Conservation (phyloP, 2,888 invertebrate genomes). For the Thera britannica region DNA sequence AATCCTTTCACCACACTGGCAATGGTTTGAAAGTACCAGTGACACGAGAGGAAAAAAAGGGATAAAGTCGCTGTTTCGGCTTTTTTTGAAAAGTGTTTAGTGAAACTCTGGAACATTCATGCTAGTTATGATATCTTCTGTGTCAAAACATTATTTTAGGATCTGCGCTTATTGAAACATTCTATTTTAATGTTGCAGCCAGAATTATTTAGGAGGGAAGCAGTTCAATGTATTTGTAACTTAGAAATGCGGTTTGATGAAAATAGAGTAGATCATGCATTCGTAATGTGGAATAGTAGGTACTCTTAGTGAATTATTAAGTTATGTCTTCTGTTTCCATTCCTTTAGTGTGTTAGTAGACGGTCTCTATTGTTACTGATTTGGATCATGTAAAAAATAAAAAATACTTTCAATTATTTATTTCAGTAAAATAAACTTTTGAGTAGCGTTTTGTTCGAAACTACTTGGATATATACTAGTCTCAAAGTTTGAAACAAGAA, state of each 20-base stretch:
- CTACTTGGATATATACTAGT: not conserved
- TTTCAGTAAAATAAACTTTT: not conserved
- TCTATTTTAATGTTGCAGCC: conserved; percentile 11
- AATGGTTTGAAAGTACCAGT: too few species aligned
- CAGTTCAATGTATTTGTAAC: conserved; percentile 4
- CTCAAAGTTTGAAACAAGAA: not conserved
- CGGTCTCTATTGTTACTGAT: too few species aligned
- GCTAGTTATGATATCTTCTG: not conserved
- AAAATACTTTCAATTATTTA: too few species aligned
- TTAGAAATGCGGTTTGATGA: conserved; percentile 6
- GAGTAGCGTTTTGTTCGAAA: not conserved
- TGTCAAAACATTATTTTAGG: conserved; percentile 20
- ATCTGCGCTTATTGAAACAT: conserved; percentile 9
- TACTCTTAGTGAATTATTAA: not conserved
- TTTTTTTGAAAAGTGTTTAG: not conserved
- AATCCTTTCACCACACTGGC: too few species aligned
- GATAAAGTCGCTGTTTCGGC: too few species aligned
- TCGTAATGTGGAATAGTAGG: not conserved
- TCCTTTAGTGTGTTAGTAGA: too few species aligned
- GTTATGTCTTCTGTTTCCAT: too few species aligned
- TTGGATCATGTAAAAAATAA: too few species aligned
- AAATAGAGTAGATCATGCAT: not conserved
- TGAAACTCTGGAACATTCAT: not conserved
- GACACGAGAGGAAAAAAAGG: too few species aligned
- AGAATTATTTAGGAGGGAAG: not conserved